Conservation (phyloP, 2,113 vertebrate species). For the Prinia subflava region DNA sequence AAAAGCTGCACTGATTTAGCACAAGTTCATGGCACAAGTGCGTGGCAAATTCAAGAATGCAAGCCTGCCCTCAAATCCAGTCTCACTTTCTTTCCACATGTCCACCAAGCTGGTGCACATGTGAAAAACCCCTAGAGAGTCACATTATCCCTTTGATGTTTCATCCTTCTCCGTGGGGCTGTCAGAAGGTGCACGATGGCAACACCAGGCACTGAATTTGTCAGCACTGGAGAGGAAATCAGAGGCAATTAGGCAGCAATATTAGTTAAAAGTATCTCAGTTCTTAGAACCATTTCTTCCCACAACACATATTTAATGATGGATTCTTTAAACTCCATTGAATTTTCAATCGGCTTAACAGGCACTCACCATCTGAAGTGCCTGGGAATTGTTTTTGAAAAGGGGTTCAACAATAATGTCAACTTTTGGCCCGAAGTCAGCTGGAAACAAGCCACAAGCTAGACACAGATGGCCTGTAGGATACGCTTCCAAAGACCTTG, state of each 20-base stretch:
- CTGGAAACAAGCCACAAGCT: constrained; percentile 47
- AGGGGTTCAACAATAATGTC: background rate
- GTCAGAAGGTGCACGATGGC: background rate
- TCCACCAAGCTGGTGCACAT: background rate
- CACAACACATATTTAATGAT: background rate
- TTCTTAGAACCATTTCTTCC: background rate
- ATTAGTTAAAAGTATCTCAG: background rate
- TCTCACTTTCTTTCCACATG: background rate
- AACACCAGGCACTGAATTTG: background rate
- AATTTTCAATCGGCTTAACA: background rate
- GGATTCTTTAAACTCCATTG: background rate
- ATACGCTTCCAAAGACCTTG: constrained; percentile 23
- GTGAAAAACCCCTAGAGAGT: background rate
- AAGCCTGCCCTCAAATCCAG: background rate
- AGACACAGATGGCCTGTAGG: background rate
- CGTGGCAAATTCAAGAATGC: background rate
- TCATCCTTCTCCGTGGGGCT: background rate
- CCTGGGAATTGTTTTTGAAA: constrained; percentile 24
- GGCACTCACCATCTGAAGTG: background rate
- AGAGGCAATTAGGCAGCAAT: background rate
- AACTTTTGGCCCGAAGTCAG: constrained; percentile 42
- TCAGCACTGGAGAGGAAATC: background rate
- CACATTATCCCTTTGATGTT: background rate
- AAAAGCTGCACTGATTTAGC: background rate
- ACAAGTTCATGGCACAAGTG: background rate